Percentiles rank a stretch among this genome's conserved stretches.
phyloP scores from a whole-genome alignment of 2,888 invertebrate species.

The Drosophila percnosoma region DNA sequence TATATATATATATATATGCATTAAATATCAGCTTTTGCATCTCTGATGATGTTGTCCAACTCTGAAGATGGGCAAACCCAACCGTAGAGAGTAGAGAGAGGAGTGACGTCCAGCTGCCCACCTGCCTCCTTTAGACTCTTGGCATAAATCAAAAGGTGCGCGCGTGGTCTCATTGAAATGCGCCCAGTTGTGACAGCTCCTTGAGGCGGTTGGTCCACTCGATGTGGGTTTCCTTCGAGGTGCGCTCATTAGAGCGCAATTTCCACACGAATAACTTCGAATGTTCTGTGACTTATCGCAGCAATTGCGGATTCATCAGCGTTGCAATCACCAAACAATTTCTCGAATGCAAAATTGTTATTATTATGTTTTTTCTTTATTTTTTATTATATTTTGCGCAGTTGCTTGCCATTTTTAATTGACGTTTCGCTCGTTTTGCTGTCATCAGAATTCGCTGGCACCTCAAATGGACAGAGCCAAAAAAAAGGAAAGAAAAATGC shows the following conservation, averaged over 20 bases:
- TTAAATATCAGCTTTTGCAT: slow-evolving; percentile 31
- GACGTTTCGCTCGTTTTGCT: slow-evolving; percentile 72
- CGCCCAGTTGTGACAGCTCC: slow-evolving; percentile 42
- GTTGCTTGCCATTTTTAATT: slow-evolving; percentile 59
- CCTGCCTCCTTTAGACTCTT: slow-evolving; percentile 44
- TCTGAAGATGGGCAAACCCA: background rate
- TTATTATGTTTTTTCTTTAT: slow-evolving; percentile 10
- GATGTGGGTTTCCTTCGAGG: slow-evolving; percentile 17
- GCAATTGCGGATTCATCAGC: slow-evolving; percentile 54
- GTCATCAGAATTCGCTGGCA: slow-evolving; percentile 63
- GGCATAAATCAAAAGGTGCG: slow-evolving; percentile 71
- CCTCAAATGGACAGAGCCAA: slow-evolving; percentile 54
- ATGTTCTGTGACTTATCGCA: slow-evolving; percentile 80
- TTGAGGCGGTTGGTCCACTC: slow-evolving; percentile 18
- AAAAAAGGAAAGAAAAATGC: slow-evolving; percentile 7
- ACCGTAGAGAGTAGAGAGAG: background rate
- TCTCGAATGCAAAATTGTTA: slow-evolving; percentile 25
- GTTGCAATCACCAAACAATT: slow-evolving; percentile 56
- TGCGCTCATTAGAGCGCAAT: slow-evolving; percentile 70
- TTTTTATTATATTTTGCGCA: slow-evolving; percentile 13
- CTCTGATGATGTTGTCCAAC: slow-evolving; percentile 23
- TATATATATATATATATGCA: slow-evolving; percentile 7
- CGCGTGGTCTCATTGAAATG: slow-evolving; percentile 71
- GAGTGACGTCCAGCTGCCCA: slow-evolving; percentile 1
- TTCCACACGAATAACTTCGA: slow-evolving; percentile 81